Conservation (phyloP, 2,797 vertebrate species). For the Thripadectes ignobilis region DNA sequence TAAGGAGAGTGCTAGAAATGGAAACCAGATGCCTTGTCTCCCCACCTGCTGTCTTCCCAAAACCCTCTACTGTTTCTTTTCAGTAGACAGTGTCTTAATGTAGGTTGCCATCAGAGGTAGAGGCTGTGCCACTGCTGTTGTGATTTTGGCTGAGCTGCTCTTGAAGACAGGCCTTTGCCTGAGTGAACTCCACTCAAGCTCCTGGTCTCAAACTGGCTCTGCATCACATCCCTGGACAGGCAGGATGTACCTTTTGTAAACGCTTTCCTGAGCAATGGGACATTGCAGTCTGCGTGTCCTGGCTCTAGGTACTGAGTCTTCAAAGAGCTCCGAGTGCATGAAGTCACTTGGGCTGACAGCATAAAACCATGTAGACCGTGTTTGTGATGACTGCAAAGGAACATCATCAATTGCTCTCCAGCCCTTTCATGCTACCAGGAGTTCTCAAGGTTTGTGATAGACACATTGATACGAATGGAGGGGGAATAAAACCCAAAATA, state of each 20-base stretch:
- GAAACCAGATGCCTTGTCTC: background rate
- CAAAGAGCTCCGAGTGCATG: background rate
- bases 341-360: background rate
- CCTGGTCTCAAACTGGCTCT: background rate
- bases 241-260: background rate
- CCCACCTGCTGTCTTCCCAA: background rate
- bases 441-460: background rate
- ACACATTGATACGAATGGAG: background rate
- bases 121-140: background rate
- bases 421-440: background rate
- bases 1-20: background rate
- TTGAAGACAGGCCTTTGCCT: background rate
- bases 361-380: background rate
- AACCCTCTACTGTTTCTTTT: background rate
- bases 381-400: background rate
- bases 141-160: background rate
- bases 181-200: background rate
- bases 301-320: background rate
- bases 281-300: background rate
- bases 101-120: background rate
- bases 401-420: background rate
- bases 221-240: background rate
- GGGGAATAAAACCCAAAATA: background rate
- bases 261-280: background rate
- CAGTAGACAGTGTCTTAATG: background rate